Evolutionary conservation across 2,113 vertebrate species (phyloP).

Genomic region (Alouatta palliata): DNA sequence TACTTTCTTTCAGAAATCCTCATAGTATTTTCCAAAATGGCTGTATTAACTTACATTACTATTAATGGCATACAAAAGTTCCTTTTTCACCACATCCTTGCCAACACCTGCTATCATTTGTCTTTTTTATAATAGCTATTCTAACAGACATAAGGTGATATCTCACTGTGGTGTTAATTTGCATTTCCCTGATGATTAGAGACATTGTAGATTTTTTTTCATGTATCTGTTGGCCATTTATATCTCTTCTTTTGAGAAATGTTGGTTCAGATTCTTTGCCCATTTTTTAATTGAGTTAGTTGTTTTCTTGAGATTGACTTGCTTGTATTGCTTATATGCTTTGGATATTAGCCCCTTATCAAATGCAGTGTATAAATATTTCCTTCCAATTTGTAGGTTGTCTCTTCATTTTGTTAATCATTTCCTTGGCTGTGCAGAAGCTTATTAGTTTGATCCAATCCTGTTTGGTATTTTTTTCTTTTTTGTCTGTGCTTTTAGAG

Average conservation of each 20-base stretch:
- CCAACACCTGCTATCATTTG: not conserved
- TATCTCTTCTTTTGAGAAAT: not conserved
- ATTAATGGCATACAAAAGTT: not conserved
- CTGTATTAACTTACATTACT: not conserved
- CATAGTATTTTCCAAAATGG: not conserved
- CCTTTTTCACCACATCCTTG: not conserved
- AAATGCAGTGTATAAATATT: not conserved
- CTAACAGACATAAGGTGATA: not conserved
- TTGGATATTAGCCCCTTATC: not conserved
- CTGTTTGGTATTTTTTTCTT: not conserved
- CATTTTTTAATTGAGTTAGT: not conserved
- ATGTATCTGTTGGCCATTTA: not conserved
- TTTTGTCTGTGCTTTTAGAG: not conserved
- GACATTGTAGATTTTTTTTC: not conserved
- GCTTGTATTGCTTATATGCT: not conserved
- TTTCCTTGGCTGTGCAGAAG: not conserved
- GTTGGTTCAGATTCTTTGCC: not conserved
- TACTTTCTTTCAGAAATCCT: not conserved
- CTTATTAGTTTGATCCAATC: not conserved
- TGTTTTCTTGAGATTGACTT: not conserved
- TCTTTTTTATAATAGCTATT: not conserved
- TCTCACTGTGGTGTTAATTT: not conserved
- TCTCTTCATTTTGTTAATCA: not conserved
- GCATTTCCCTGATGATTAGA: not conserved
- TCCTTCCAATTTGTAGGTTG: not conserved